Percentiles rank a stretch among this genome's conserved stretches.
phyloP scores from a whole-genome alignment of 2,113 vertebrate species.

The Turdus rufiventris region DNA sequence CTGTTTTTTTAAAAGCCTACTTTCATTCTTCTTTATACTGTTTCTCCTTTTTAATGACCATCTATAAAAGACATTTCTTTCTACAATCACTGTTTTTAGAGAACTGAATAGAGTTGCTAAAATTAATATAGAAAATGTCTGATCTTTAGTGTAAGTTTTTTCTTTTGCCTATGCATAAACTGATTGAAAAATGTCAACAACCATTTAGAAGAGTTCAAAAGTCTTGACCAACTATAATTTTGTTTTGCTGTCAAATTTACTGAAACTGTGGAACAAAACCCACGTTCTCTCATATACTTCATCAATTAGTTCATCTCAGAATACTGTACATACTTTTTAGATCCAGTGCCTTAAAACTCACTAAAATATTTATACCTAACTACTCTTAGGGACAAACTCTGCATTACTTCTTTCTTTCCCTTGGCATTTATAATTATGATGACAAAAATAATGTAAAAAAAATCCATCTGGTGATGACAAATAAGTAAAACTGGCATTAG shows the following conservation, averaged over 20 bases:
- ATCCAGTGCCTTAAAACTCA: neutral
- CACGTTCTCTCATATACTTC: neutral
- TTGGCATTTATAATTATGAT: neutral
- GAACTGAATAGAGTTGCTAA: neutral
- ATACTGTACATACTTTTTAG: neutral
- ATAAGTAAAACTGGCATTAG: neutral
- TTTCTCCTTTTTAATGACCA: neutral
- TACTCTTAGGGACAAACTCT: neutral
- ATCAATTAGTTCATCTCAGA: neutral
- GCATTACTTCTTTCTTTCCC: neutral
- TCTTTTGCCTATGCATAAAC: neutral
- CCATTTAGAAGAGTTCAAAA: neutral
- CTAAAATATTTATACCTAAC: neutral
- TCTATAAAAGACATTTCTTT: neutral
- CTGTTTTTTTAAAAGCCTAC: neutral
- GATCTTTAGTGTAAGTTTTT: neutral
- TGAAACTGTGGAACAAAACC: neutral
- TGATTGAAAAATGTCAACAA: neutral
- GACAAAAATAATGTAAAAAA: neutral
- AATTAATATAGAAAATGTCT: neutral
- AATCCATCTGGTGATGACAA: neutral
- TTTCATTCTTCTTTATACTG: neutral
- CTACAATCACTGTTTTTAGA: neutral
- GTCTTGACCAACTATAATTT: neutral
- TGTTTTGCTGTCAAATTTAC: neutral